Evolutionary conservation across 2,797 vertebrate genomes (phyloP), one percentile per base, ranked within the genome.

Genomic region (Bradypodion pumilum): DNA sequence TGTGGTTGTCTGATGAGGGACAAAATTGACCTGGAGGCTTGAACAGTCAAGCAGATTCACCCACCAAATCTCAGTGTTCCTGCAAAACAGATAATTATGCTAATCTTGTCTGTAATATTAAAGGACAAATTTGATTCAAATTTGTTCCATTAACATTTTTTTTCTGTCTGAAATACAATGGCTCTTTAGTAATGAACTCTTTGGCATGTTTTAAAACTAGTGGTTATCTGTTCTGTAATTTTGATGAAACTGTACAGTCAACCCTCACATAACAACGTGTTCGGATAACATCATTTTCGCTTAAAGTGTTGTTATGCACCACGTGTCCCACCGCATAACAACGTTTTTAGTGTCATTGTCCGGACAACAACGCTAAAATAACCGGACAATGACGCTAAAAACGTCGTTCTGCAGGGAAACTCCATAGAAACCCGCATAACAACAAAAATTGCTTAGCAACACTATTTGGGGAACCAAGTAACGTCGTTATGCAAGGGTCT

Each of bases 11-110:
- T 74, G 65, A 40, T 84, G 73, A 0, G 0, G 0, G 74, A 27
- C 49, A 78, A 65, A 83, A 74, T 1, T 42, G 63, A 69, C 59
- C 59, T 49, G 72, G 32, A 74, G 23, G 0, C 63, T 81, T 84
- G 86, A 84, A 46, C 52, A 69, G 72, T 37, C 75, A 65, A 40
- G 65, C 78, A 81, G 89, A 87, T 21, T 68, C 32, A 60, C 23
- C 15, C 35, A 63, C 29, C 68, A 81, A 68, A 80, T 46, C 25
- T 62, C 0, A 35, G 32, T 70, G 19, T 25, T 68, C 66, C 32
- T 73, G 70, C 49, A 46, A 7, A 83, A 12, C n/a, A 49, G n/a
- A 72, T 25, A 49, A 60, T 1, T 4, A 29, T 84, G 23, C 25
- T 37, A 59, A 23, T 83, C n/a, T n/a, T n/a, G n/a, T n/a, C 21